phyloP scores from a whole-genome alignment of 2,797 vertebrate species.

The Hozukius guyotensis region DNA sequence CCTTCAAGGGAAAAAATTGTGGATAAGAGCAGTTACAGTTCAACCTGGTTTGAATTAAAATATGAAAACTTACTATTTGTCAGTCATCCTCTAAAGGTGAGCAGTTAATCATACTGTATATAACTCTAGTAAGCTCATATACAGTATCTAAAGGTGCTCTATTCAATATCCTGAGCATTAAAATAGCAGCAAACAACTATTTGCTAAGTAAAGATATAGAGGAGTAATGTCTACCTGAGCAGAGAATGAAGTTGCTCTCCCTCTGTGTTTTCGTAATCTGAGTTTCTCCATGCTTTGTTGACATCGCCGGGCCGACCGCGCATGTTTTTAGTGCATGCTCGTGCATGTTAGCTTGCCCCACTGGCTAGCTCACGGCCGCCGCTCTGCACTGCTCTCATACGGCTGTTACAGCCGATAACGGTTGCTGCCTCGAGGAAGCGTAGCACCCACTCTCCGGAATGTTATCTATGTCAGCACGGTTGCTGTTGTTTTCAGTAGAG shows the following conservation, averaged over 20 bases:
- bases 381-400: background rate
- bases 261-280: background rate
- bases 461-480: too few relatives aligned
- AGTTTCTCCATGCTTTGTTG: background rate
- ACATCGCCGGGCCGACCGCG: background rate
- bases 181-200: background rate
- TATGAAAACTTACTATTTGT: background rate
- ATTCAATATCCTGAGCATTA: background rate
- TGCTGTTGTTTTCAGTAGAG: too few relatives aligned
- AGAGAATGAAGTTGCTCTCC: background rate
- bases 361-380: background rate
- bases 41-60: background rate
- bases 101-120: background rate
- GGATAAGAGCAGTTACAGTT: background rate
- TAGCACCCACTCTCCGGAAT: too few relatives aligned
- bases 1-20: background rate
- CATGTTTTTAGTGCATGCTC: background rate
- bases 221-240: background rate
- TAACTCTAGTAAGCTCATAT: background rate
- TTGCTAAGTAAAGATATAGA: background rate
- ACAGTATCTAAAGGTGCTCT: background rate
- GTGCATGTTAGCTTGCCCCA: background rate
- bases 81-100: background rate
- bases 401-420: too few relatives aligned
- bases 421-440: accelerated